Evolutionary conservation across 37 sponge, comb jelly and placozoan species (phyloP), one percentile per base, ranked within the genome.

Genomic region (Agelas oroides): DNA sequence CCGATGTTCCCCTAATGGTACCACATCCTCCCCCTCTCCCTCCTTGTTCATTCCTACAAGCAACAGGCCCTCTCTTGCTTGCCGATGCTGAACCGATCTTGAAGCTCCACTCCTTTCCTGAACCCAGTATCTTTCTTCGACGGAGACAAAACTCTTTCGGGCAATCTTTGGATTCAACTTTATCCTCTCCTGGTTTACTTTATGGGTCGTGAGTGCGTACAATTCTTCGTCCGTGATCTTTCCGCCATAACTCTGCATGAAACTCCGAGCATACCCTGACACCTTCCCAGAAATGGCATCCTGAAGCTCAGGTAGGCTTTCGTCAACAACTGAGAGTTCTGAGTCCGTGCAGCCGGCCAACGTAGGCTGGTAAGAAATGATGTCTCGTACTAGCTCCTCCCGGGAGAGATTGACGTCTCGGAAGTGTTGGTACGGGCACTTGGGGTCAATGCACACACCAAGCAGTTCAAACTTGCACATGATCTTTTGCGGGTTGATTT

Each of bases 391-490:
- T 53, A 88, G 37, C 39, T 88, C 82, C 54, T 80, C 76, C 20
- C 53, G 64, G 17, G 59, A 46, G 40, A 74, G 66, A 2, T 11
- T 34, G 34, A 88, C 40, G 37, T 88, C 88, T 8, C 68, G 41
- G 21, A 80, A 33, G 32, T 88, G 88, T 53, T 88, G 88, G 17
- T 54, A 76, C 0, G 82, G 58, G 70, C 92, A 92, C 8, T 39
- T 30, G 23, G 74, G 30, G 60, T 92, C 85, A 36, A 39, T 78
- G 54, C 92, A 92, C 18, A 39, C 27, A 2, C 92, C 92, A n/a
- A 57, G 63, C 0, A 87, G 54, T 31, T 84, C 92, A 57, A 75
- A 87, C 21, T 74, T 54, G 59, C 92, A 92, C 80, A 87, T 78
- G 56, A 83, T 74, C 23, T 65, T 38, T 12, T 66, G 36, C 2